Evolutionary conservation across 1,140 invertebrate species (phyloP), one percentile per base, ranked within the genome.

Genomic region (Lepidostoma basale): DNA sequence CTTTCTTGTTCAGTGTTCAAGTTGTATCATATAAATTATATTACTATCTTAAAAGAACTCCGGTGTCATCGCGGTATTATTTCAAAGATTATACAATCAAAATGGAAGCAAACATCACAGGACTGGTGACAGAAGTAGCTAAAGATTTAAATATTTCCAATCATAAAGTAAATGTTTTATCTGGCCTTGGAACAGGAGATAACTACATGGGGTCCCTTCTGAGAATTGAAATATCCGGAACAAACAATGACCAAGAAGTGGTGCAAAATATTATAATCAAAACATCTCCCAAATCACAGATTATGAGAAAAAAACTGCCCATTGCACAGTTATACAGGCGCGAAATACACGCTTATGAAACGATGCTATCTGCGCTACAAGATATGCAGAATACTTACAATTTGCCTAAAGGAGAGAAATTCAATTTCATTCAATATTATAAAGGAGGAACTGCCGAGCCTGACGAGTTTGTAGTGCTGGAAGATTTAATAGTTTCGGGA

Each of bases 381-480:
- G 33, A 45, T 14, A 3, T 67, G 4, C 56, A 67, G 22, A 39
- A 47, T 5, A 33, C 12, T 4, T 47, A 18, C 42, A 47, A 39
- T 14, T 20, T 60, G 0, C 26, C 23, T 6, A 14, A 22, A 6
- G 12, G 23, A 25, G 26, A 67, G n/a, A 45, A 47, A 18, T 67
- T 67, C 18, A 12, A 23, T 54, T 42, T 40, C 22, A 14, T 54
- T 10, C 6, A 56, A 14, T 62, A 45, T 54, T 62, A 62, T 30
- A 28, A 25, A 22, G 26, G 23, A 3, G 9, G 16, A 12, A 12
- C 10, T 8, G 26, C 5, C 1, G n/a, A 52, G 6, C 20, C 3
- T 10, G 26, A 68, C 18, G 66, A 68, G 28, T 20, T 40, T 14
- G 25, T 68, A 0, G 10, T 68, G 3, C 33, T 68, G 44, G 58